Percentiles rank a stretch among this genome's conserved stretches.
phyloP scores from a whole-genome alignment of 2,888 invertebrate species.

The Sinhomidia bicolor region DNA sequence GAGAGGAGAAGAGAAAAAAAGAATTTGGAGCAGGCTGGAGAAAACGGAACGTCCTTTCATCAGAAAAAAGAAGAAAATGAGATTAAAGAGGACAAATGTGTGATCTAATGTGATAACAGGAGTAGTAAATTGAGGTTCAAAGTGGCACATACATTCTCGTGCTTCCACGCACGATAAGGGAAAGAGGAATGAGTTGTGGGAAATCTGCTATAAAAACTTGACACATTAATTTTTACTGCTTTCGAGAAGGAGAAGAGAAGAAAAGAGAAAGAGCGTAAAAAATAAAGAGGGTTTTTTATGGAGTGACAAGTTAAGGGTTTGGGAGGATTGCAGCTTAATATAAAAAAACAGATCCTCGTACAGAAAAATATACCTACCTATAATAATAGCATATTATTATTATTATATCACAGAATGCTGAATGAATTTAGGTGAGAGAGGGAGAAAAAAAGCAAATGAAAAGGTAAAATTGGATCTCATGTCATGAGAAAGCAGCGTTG shows the following conservation, averaged over 20 bases:
- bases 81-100: slow-evolving; percentile 56
- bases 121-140: not conserved
- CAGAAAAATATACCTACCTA: not conserved
- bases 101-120: slow-evolving; percentile 20
- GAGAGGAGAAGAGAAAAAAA: not conserved
- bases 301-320: not conserved
- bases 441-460: too few species aligned
- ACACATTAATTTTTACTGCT: slow-evolving; percentile 24
- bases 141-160: not conserved
- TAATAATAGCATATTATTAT: too few species aligned
- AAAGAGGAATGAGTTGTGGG: not conserved
- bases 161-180: not conserved
- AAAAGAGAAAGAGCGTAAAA: not conserved
- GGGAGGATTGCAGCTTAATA: slow-evolving; percentile 1
- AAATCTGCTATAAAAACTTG: not conserved
- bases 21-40: too few species aligned
- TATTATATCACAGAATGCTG: too few species aligned
- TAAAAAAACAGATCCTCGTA: too few species aligned
- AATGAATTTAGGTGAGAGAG: too few species aligned
- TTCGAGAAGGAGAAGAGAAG: not conserved
- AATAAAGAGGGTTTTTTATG: not conserved
- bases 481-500: too few species aligned
- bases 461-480: too few species aligned
- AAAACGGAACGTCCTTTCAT: slow-evolving; percentile 52
- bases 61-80: slow-evolving; percentile 47